Percentiles rank a stretch among this genome's conserved stretches.
Evolutionary conservation across 2,888 invertebrate genomes (phyloP).

Genomic region (Pheosia gnoma): DNA sequence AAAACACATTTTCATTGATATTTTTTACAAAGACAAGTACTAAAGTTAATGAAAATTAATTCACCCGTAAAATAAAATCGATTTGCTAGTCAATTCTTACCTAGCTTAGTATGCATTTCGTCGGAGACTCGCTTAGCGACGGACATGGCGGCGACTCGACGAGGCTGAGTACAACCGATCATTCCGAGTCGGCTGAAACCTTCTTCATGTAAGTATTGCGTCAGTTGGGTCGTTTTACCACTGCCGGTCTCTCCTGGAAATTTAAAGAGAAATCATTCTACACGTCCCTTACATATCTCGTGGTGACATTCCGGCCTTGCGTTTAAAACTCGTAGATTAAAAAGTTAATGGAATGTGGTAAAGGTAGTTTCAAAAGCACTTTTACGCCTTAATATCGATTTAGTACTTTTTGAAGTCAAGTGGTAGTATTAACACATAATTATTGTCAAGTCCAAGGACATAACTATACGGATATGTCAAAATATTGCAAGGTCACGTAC

Average conservation of each 20-base stretch:
- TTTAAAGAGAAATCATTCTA: neutral
- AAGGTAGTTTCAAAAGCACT: too few relatives aligned
- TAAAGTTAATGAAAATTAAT: too few relatives aligned
- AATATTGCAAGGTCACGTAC: neutral
- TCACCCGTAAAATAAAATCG: neutral
- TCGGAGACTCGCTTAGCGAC: conserved; percentile 99
- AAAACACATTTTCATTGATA: too few relatives aligned
- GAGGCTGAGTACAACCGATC: conserved; percentile 99
- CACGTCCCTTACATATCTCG: too few relatives aligned
- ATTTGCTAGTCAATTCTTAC: conserved; percentile 58
- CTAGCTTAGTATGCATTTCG: conserved; percentile 96
- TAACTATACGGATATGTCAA: neutral
- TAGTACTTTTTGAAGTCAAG: neutral
- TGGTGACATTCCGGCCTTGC: too few relatives aligned
- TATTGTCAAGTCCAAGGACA: neutral
- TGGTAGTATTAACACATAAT: neutral
- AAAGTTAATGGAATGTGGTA: too few relatives aligned
- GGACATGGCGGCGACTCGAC: conserved; percentile 98
- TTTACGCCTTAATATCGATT: too few relatives aligned
- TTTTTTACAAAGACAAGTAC: too few relatives aligned
- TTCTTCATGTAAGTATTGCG: conserved; percentile 98
- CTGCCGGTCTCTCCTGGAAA: conserved; percentile 93
- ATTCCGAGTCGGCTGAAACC: conserved; percentile 96
- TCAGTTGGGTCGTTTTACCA: conserved; percentile 98
- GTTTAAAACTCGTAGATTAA: too few relatives aligned